Evolutionary conservation across 2,797 vertebrate species (phyloP).

Genomic region (Cercopithecus mitis): DNA sequence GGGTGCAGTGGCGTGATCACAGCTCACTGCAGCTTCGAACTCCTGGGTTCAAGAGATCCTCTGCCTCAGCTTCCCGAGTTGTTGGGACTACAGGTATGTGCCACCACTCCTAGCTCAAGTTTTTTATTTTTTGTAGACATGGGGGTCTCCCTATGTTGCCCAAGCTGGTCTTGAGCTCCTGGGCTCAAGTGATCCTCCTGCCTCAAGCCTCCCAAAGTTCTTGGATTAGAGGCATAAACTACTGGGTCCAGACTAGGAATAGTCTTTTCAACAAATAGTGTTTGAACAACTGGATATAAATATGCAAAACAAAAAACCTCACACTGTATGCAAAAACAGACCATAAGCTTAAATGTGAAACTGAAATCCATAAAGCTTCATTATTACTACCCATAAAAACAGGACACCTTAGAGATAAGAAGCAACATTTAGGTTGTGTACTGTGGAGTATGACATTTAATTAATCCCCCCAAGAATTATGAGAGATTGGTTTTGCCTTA

Average conservation of each 20-base stretch:
- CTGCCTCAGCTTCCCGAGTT: no score
- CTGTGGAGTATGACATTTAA: background rate
- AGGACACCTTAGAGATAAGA: background rate
- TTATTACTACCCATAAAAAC: background rate
- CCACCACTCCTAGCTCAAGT: no score
- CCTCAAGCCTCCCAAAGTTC: no score
- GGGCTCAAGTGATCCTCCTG: no score
- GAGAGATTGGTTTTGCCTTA: background rate
- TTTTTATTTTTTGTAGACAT: no score
- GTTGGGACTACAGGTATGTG: no score
- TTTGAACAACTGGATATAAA: background rate
- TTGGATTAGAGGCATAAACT: no score
- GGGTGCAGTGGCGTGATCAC: background rate
- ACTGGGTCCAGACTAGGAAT: background rate
- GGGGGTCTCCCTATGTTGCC: no score
- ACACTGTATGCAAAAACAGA: background rate
- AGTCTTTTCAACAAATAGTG: background rate
- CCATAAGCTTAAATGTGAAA: background rate
- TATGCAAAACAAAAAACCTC: background rate
- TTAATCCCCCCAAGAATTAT: background rate
- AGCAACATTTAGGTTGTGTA: background rate
- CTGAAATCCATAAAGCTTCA: background rate
- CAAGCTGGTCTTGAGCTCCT: no score
- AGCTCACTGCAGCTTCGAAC: no score
- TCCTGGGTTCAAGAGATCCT: no score